These are phyloP conservation scores for Hylaeus volcanicus DNA, from an alignment of 1,140 invertebrate species.

Conservation along the genomic window DNA sequence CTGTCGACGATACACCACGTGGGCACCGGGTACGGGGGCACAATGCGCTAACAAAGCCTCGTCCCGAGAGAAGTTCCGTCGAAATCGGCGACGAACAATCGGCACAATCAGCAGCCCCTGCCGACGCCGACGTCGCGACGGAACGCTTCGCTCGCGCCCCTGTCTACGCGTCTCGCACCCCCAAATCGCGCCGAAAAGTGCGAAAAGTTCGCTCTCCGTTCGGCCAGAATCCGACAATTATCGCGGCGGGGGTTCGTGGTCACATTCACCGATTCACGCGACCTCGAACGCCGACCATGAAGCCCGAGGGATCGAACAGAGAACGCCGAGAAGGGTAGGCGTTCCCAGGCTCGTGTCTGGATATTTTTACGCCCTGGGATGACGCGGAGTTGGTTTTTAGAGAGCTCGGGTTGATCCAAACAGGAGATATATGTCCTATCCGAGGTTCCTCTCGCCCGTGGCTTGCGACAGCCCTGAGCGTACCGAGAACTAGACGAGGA, in stretches of 20 bases:
- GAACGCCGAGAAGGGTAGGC: background rate
- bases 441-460: no score
- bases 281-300: background rate
- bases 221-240: slow-evolving; percentile 44
- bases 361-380: no score
- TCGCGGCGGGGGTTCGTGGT: slow-evolving; percentile 47
- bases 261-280: background rate
- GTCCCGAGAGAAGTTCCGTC: slow-evolving; percentile 24
- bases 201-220: slow-evolving; percentile 49
- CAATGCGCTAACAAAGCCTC: slow-evolving; percentile 49
- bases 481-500: background rate
- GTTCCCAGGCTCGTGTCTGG: no score
- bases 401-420: no score
- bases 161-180: background rate
- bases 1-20: slow-evolving; percentile 37
- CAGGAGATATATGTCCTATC: no score
- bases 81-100: slow-evolving; percentile 58
- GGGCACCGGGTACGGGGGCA: background rate
- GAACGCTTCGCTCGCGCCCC: background rate
- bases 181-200: slow-evolving; percentile 45
- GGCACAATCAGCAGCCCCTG: slow-evolving; percentile 53
- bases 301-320: background rate
- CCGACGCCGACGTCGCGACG: background rate
- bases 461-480: no score
- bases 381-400: no score